Conservation (phyloP, 2,888 invertebrate genomes). For the Cerceris rybyensis region DNA sequence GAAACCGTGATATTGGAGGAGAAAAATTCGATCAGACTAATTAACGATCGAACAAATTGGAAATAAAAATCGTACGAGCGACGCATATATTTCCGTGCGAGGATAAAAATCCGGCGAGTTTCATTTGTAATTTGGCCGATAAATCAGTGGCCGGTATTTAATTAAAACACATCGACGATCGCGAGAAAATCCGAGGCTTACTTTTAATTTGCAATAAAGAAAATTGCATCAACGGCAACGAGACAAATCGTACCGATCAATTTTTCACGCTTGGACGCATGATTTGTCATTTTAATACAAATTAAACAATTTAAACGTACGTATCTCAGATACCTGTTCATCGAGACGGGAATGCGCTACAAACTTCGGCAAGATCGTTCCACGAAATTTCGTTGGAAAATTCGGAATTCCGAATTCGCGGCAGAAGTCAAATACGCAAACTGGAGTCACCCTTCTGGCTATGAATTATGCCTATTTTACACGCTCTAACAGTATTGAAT, state of each 20-base stretch:
- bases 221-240: conserved; percentile 1
- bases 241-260: conserved; percentile 15
- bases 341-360: too few relatives aligned
- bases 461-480: neutral
- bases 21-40: too few relatives aligned
- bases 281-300: neutral
- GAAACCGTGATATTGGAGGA: too few relatives aligned
- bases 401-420: too few relatives aligned
- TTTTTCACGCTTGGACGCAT: neutral
- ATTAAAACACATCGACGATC: conserved; percentile 2
- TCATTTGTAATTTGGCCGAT: conserved; percentile 1
- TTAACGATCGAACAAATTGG: too few relatives aligned
- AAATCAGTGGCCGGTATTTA: neutral
- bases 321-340: too few relatives aligned
- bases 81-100: neutral
- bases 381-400: too few relatives aligned
- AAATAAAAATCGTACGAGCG: too few relatives aligned
- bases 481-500: conserved; percentile 5
- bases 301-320: too few relatives aligned
- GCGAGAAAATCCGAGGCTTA: neutral
- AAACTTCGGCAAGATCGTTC: too few relatives aligned
- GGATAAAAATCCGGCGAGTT: neutral
- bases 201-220: neutral
- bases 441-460: neutral
- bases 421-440: neutral